These are phyloP conservation scores for Onychostruthus taczanowskii DNA, from an alignment of 2,113 vertebrate genomes.

Conservation along the genomic window DNA sequence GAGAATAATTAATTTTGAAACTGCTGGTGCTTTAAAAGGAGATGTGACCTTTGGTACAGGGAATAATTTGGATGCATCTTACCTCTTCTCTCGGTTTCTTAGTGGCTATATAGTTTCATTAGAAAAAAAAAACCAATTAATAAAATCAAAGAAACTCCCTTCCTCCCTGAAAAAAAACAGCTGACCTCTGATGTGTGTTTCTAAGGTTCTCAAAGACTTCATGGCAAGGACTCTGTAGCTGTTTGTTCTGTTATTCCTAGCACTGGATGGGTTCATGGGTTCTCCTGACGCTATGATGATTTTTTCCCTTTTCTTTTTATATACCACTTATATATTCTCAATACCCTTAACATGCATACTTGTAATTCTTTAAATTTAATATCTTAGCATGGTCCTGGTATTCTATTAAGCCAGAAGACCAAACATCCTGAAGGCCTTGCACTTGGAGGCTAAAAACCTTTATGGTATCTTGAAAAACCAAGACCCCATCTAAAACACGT, in stretches of 20 bases:
- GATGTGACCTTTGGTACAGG: not conserved
- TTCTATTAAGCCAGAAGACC: not conserved
- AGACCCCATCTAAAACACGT: not conserved
- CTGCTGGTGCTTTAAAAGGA: not conserved
- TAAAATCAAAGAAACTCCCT: not conserved
- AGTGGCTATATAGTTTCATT: not conserved
- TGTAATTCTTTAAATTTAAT: not conserved
- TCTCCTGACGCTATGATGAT: not conserved
- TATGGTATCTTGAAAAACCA: not conserved
- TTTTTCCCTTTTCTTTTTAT: not conserved
- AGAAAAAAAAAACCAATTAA: not conserved
- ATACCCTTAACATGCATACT: not conserved
- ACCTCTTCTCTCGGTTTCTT: not conserved
- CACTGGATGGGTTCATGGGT: not conserved
- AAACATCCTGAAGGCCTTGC: not conserved
- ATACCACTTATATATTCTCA: not conserved
- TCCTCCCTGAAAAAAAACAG: not conserved
- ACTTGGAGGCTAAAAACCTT: not conserved
- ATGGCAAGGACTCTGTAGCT: not conserved
- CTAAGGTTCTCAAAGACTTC: not conserved
- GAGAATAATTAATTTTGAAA: conserved; percentile 14
- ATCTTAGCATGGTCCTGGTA: not conserved
- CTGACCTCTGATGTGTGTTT: fast-evolving
- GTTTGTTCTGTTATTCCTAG: not conserved
- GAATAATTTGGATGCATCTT: not conserved